Conservation (phyloP, 2,797 vertebrate genomes). For the Danio albolineatus region DNA sequence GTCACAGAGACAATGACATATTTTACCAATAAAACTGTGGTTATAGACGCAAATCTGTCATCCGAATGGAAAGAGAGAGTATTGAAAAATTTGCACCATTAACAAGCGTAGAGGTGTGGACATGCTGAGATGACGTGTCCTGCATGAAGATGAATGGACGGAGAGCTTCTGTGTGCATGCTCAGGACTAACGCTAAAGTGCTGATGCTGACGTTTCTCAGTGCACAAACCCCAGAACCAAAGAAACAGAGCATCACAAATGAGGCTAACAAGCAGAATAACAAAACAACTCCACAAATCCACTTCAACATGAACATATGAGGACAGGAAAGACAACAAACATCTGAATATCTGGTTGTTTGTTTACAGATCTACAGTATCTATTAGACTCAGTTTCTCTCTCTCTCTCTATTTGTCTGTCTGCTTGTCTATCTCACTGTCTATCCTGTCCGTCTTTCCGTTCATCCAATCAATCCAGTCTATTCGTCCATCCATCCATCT, state of each 20-base stretch:
- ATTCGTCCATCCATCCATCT: background rate
- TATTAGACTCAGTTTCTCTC: background rate
- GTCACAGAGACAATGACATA: slow-evolving; percentile 13
- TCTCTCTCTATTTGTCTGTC: background rate
- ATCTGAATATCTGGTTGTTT: no score
- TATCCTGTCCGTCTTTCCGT: background rate
- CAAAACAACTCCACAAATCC: slow-evolving; percentile 9
- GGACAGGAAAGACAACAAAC: background rate
- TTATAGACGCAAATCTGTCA: slow-evolving; percentile 16
- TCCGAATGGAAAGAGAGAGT: slow-evolving; percentile 58
- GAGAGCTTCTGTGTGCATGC: background rate
- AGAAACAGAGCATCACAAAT: slow-evolving; percentile 11
- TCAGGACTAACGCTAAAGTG: background rate
- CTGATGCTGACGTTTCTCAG: background rate
- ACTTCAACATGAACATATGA: background rate
- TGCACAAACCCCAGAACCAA: background rate
- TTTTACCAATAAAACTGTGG: background rate
- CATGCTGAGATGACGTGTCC: slow-evolving; percentile 50
- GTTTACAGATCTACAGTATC: background rate
- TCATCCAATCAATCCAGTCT: background rate
- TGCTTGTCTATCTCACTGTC: background rate
- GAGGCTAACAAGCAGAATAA: background rate
- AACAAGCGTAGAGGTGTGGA: slow-evolving; percentile 30
- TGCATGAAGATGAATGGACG: background rate
- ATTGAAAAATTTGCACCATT: background rate